Base-by-base conservation (phyloP, 2,888 invertebrate genomes). In the Autographa pulchrina region DNA sequence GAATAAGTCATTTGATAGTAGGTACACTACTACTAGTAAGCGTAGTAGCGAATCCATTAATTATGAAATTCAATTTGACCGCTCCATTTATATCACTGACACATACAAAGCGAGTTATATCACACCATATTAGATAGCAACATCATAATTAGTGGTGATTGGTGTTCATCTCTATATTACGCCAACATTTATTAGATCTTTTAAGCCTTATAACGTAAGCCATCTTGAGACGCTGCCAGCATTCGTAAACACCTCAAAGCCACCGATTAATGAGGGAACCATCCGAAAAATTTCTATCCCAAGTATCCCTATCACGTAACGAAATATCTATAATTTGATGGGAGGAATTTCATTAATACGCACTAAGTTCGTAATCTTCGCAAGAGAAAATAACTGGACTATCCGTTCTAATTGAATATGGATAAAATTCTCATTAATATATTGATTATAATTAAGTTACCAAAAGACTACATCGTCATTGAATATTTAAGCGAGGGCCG, bases 391-490 rank as follows among this genome's bases (percentile, higher is more conserved):
- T 74, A 75, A 74, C 69, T 72, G 82, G 73, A 76, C 75, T 62
- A 77, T 75, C 67, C 68, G 68, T 56, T 76, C 62, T 35, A 82
- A 84, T 75, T 78, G 84, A 83, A 80, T 80, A 77, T 76, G 70
- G 76, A 75, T 80, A 80, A 83, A 84, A 84, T 81, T 78, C 79
- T 84, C 84, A 87, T 88, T 88, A 87, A 87, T 86, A 85, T 83
- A 86, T 88, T 88, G 83, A 85, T 86, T 85, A 85, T 87, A 88
- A 91, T 89, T 88, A 87, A 89, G 85, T 84, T 84, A 86, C 83
- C 86, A 84, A 89, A 89, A 89, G 86, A 85, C 79, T 86, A 90
- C 86, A 88, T 87, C 86, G 90, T 88, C 88, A 91, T 92, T 90
- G 91, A 91, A 92, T 92, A 92, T 92, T 90, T 87, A 87, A 90